Base-by-base conservation (phyloP, 2,797 vertebrate genomes). In the Chaetodon trifasciatus region DNA sequence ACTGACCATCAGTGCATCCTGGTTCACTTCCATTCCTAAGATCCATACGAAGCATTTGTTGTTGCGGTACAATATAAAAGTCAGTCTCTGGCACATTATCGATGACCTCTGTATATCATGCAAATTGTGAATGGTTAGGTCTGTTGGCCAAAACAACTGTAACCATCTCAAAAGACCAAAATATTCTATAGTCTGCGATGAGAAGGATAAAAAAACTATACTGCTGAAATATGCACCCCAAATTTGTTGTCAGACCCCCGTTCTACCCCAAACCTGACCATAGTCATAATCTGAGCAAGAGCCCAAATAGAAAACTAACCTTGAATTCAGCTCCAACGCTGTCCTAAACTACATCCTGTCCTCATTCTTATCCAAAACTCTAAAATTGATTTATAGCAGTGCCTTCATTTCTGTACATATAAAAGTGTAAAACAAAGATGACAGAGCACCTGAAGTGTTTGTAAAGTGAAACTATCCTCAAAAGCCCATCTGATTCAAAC, bases 401-500 rank as follows among this genome's bases (percentile, higher is more conserved):
- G 10, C 7, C 19, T 47, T 64, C 7, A 61, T 32, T 19, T 12
- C 28, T 24, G 15, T 12, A 55, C 35, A 16, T 21, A 32, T 16
- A 35, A 32, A 69, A 23, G 17, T 23, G 23, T 19, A 8, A 12
- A 37, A n/a, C 39, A 47, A 24, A 70, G 39, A 62, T 35, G 35
- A 46, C 2, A 12, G 5, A 61, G 19, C 40, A 19, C 57, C 16
- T 28, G 2, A 39, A 53, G 4, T 13, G 17, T 8, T 61, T 56
- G 23, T 44, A n/a, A 50, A 12, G 17, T 44, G 21, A 44, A 57
- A 58, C 47, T 28, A 66, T 24, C 37, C 52, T 67, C 11, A 52
- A 40, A 52, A 19, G 46, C 42, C 16, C 56, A 6, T 11, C 66
- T 53, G 56, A 72, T 69, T 64, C 35, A 61, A 67, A 50, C 50